Percentiles rank a stretch among this genome's conserved stretches.
Evolutionary conservation across 2,888 invertebrate species (phyloP).

Genomic region (Cantharis flavilabris): DNA sequence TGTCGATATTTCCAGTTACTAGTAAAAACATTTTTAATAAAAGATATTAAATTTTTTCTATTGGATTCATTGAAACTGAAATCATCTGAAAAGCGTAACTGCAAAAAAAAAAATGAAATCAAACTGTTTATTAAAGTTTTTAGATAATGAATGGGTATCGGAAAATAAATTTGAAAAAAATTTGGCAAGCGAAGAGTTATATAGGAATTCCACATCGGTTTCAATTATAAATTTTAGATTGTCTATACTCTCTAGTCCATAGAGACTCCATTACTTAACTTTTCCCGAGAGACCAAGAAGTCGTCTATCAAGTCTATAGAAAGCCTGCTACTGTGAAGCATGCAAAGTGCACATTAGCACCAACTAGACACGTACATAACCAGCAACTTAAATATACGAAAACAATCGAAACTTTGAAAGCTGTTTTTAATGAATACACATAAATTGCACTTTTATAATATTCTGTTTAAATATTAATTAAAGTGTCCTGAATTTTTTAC

Average conservation of each 20-base stretch:
- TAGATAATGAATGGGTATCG: not conserved
- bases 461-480: not conserved
- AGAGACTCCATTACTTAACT: constrained; percentile 32
- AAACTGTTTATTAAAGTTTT: not conserved
- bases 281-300: constrained; percentile 36
- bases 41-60: not conserved
- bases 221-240: constrained; percentile 33
- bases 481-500: constrained; percentile 18
- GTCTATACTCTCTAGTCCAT: constrained; percentile 6
- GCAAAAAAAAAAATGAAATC: not conserved
- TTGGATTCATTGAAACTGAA: not conserved
- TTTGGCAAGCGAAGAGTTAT: not conserved
- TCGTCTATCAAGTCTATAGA: constrained; percentile 37
- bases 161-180: not conserved
- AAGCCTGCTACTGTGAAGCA: constrained; percentile 27
- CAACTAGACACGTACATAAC: constrained; percentile 34
- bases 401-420: not conserved
- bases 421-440: constrained; percentile 12
- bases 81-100: not conserved
- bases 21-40: not conserved
- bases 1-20: not conserved
- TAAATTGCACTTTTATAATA: not conserved
- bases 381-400: constrained; percentile 45
- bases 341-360: constrained; percentile 41
- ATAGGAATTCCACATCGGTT: constrained; percentile 14